Evolutionary conservation across 2,113 vertebrate genomes (phyloP).

Genomic region (Sminthopsis crassicaudata): DNA sequence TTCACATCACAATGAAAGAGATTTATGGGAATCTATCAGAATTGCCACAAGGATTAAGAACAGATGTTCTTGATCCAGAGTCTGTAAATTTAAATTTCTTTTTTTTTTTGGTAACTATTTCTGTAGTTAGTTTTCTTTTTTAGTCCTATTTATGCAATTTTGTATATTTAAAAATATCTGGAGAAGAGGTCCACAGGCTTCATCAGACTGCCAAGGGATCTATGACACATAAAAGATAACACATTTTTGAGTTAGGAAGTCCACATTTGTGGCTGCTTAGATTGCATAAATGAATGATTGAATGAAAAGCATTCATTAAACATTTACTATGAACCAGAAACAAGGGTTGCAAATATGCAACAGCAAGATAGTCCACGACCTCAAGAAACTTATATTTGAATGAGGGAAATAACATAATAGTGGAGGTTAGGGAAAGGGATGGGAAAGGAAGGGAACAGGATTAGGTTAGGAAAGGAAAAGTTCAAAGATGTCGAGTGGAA

Average conservation of each 20-base stretch:
- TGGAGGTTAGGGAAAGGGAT: not conserved
- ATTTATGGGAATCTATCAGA: not conserved
- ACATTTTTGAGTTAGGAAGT: not conserved
- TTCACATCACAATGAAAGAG: not conserved
- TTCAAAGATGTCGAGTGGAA: not conserved
- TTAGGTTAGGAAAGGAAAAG: not conserved
- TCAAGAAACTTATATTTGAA: not conserved
- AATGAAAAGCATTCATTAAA: not conserved
- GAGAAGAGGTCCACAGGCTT: not conserved
- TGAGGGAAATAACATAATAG: not conserved
- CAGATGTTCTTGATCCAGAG: not conserved
- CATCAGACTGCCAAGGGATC: not conserved
- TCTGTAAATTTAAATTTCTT: not conserved
- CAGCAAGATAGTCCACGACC: too few species aligned
- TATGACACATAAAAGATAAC: not conserved
- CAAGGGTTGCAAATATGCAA: too few species aligned
- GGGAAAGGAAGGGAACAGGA: too few species aligned
- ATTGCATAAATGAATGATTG: not conserved
- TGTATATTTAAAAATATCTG: not conserved
- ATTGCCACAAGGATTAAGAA: not conserved
- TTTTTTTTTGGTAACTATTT: not conserved
- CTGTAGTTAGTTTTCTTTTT: not conserved
- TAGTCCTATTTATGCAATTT: not conserved
- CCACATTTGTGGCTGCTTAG: not conserved
- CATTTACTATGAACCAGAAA: too few species aligned